phyloP scores from a whole-genome alignment of 2,888 invertebrate genomes.

The Leucoma salicis region DNA sequence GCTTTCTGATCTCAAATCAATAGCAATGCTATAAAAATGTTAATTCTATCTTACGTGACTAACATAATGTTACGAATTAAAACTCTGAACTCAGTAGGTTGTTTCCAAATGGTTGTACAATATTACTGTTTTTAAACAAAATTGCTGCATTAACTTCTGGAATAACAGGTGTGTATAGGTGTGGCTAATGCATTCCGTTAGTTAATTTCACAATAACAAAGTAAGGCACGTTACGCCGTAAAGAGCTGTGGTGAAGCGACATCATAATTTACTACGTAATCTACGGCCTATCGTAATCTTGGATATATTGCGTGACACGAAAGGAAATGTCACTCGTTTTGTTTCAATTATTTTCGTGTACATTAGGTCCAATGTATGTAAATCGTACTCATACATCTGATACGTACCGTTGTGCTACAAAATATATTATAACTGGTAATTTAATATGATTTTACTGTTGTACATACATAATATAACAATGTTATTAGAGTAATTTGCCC shows the following conservation, averaged over 20 bases:
- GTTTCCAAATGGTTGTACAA: slow-evolving; percentile 7
- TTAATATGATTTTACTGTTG: too few relatives aligned
- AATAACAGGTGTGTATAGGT: slow-evolving; percentile 27
- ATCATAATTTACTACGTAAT: slow-evolving; percentile 37
- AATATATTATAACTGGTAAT: too few relatives aligned
- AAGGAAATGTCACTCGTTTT: slow-evolving; percentile 57
- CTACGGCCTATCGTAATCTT: slow-evolving; percentile 47
- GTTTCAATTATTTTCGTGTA: slow-evolving; percentile 54
- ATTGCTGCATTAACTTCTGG: slow-evolving; percentile 19
- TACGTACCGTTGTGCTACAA: too few relatives aligned
- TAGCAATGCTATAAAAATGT: slow-evolving; percentile 13
- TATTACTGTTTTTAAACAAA: slow-evolving; percentile 19
- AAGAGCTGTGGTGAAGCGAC: slow-evolving; percentile 25
- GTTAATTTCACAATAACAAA: slow-evolving; percentile 34
- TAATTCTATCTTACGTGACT: slow-evolving; percentile 9
- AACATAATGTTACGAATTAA: slow-evolving; percentile 14
- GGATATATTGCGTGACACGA: slow-evolving; percentile 57
- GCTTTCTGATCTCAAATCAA: slow-evolving; percentile 6
- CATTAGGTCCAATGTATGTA: slow-evolving; percentile 44
- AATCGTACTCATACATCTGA: slow-evolving; percentile 33
- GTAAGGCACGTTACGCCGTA: slow-evolving; percentile 21
- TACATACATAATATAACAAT: too few relatives aligned
- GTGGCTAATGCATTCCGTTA: slow-evolving; percentile 24
- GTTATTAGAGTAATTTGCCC: too few relatives aligned
- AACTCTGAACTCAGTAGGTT: background rate